Conservation (phyloP, 1,140 invertebrate species). For the Camponotus vicinus region DNA sequence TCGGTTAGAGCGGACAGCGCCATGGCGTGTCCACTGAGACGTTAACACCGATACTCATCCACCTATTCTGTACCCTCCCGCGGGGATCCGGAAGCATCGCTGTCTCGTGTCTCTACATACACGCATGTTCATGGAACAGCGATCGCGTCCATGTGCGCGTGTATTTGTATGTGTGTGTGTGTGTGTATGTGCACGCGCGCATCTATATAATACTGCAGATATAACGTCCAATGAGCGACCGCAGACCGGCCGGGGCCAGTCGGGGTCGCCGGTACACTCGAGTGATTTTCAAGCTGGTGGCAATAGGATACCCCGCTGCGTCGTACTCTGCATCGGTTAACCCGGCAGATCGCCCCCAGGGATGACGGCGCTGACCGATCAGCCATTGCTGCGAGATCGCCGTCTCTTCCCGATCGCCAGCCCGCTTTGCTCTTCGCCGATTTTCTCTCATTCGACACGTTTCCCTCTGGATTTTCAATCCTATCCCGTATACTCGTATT, state of each 20-base stretch:
- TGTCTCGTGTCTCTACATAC: slow-evolving; percentile 36
- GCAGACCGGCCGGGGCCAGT: slow-evolving; percentile 54
- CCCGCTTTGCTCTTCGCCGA: background rate
- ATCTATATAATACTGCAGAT: slow-evolving; percentile 71
- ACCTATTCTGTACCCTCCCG: slow-evolving; percentile 28
- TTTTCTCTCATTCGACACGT: slow-evolving; percentile 31
- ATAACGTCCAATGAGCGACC: slow-evolving; percentile 76
- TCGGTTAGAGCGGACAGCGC: slow-evolving; percentile 75
- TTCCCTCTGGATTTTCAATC: background rate
- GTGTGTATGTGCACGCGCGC: background rate
- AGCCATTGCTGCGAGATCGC: slow-evolving; percentile 18
- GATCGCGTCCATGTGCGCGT: background rate
- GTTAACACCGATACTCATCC: slow-evolving; percentile 81
- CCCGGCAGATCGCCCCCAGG: slow-evolving; percentile 69
- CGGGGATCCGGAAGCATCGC: slow-evolving; percentile 40
- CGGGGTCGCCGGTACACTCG: slow-evolving; percentile 53
- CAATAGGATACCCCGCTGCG: slow-evolving; percentile 73
- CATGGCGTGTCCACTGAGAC: slow-evolving; percentile 78
- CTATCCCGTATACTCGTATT: background rate
- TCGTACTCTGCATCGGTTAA: slow-evolving; percentile 73
- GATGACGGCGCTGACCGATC: slow-evolving; percentile 64
- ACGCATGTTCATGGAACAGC: background rate
- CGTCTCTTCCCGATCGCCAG: slow-evolving; percentile 16
- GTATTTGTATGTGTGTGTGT: background rate
- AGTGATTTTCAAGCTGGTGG: slow-evolving; percentile 78